Evolutionary conservation across 2,113 vertebrate species (phyloP).

Genomic region (Podocnemis expansa): DNA sequence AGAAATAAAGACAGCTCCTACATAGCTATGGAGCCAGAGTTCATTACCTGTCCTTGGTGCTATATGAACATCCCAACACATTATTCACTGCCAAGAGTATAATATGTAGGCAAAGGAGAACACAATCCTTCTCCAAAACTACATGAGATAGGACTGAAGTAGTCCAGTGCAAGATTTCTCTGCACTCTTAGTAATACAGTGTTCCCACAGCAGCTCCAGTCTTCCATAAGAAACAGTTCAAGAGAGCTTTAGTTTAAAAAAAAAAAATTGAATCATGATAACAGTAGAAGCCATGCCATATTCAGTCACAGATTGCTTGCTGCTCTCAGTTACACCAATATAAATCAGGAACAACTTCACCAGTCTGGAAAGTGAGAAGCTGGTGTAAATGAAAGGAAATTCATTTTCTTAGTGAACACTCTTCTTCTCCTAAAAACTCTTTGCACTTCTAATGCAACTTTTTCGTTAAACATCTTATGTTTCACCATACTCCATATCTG

Average conservation of each 20-base stretch:
- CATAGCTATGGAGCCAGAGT: background rate
- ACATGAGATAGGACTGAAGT: fast-evolving
- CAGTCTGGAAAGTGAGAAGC: background rate
- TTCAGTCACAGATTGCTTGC: background rate
- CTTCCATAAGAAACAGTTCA: background rate
- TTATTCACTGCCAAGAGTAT: fast-evolving
- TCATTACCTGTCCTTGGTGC: background rate
- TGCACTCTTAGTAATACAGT: background rate
- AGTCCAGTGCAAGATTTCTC: background rate
- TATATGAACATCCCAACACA: background rate
- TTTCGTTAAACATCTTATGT: background rate
- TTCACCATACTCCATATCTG: background rate
- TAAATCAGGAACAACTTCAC: background rate
- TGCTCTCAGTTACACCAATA: background rate
- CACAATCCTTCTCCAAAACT: background rate
- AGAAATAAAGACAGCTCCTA: background rate
- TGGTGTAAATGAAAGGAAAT: background rate
- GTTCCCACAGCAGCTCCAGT: background rate
- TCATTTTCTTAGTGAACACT: background rate
- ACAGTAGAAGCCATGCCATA: background rate
- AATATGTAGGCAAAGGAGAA: background rate
- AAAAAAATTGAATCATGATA: background rate
- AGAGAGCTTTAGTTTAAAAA: background rate
- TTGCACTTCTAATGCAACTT: background rate
- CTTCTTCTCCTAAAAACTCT: background rate